Evolutionary conservation across 2,113 vertebrate species (phyloP), one percentile per base, ranked within the genome.

Genomic region (Bos javanicus): DNA sequence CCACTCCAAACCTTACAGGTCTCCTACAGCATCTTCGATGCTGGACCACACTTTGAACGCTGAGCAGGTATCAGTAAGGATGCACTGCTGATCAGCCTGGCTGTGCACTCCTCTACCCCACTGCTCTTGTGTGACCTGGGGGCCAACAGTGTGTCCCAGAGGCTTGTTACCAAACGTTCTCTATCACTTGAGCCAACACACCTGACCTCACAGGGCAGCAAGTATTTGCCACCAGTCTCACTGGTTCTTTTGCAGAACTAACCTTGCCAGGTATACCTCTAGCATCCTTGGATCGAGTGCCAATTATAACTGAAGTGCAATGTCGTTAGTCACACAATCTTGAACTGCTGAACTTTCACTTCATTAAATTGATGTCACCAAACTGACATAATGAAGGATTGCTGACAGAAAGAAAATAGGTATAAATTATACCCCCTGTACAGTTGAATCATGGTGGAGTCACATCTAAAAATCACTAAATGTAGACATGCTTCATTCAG

Each of bases 361-460:
- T 71, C 33, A 76, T 91, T 95, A 48, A 91, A 86, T 60, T 95
- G 74, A 76, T 9, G 10, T 88, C 90, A 78, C 28, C 67, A 91
- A 82, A 60, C 36, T 2, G 21, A 96, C 76, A 50, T 88, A 81
- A 95, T 74, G 57, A 97, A 93, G 52, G 64, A 76, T 83, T 48
- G 71, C n/a, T 15, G 5, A 76, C 91, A 95, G 94, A 96, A 96
- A 56, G 30, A 89, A 88, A 93, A 57, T 50, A 60, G 39, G n/a
- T 74, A 46, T 89, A 89, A 91, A 64, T 64, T 56, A 62, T 67
- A 78, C 33, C 60, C 93, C 81, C 43, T 33, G 30, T 86, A 64
- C 54, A 25, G 39, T 96, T 95, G 50, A 93, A 96, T 96, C 89
- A 88, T 25, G 4, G 10, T 54, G 91, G 78, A 95, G 14, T 82